Evolutionary conservation across 2,113 vertebrate genomes (phyloP), one percentile per base, ranked within the genome.

Genomic region (Mola mola): DNA sequence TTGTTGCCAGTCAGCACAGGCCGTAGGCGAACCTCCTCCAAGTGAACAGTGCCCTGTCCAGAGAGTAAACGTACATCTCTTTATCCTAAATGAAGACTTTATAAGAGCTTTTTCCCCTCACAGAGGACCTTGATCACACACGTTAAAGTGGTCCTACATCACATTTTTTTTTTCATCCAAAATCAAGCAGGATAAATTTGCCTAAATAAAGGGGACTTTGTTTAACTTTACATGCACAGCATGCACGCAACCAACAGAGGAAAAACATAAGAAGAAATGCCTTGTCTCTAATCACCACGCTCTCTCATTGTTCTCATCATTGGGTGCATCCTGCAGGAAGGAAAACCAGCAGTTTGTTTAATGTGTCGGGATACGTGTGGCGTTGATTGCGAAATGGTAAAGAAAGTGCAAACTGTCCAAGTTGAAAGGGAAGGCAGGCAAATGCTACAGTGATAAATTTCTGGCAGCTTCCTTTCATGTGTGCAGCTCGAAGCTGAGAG

Each of bases 11-110:
- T 87, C 24, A 95, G 87, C 38, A 96, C 85, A 1, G 97, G 93
- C 58, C 94, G 94, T n/a, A 99, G 93, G 19, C 95, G 92, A 12
- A 93, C 94, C 31, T 96, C 94, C 60, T 95, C 95, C 67, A 97
- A 78, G 56, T 74, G 68, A 59, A 82, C 59, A 16, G 67, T 65
- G 16, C 46, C 57, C 92, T 93, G 80, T 56, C n/a, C 48, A 46
- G 0, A 13, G 49, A 29, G 53, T n/a, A 12, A 37, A 26, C 17
- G 15, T 4, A 8, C 15, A 43, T 5, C 11, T 21, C n/a, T 47
- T 37, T 21, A 15, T 53, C 12, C 26, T 7, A 3, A 8, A 6
- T 15, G 6, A 26, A 6, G 21, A 13, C 8, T 12, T 20, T 4
- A 8, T 13, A 8, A 17, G 8, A 43, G 13, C 5, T 15, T 21